Conservation (phyloP, 2,113 vertebrate species). For the Lepisosteus osseus region DNA sequence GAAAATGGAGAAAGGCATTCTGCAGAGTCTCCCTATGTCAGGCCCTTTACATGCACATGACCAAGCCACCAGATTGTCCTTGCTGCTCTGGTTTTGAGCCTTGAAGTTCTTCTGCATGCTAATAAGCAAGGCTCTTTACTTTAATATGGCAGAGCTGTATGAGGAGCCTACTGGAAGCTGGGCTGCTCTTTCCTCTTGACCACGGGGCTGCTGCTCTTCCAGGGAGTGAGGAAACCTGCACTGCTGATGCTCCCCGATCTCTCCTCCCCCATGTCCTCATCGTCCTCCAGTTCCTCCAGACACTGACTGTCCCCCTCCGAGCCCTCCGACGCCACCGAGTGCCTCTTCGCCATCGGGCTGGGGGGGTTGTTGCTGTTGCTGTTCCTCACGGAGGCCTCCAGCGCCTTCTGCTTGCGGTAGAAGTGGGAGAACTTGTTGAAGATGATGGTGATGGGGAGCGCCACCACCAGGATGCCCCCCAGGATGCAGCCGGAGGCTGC, state of each 20-base stretch:
- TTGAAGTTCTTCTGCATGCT: too few relatives aligned
- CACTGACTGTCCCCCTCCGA: slow-evolving; percentile 48
- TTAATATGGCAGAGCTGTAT: too few relatives aligned
- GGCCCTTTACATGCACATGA: too few relatives aligned
- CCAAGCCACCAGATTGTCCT: too few relatives aligned
- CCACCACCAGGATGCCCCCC: slow-evolving; percentile 90
- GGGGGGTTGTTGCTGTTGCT: slow-evolving; percentile 56
- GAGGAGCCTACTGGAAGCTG: background rate
- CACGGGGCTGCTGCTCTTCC: slow-evolving; percentile 14
- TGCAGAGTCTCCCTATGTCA: too few relatives aligned
- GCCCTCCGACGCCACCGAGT: slow-evolving; percentile 25
- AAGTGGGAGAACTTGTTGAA: slow-evolving; percentile 99
- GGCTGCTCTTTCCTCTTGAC: slow-evolving; percentile 32
- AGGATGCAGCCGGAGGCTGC: slow-evolving; percentile 92
- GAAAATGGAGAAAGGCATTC: too few relatives aligned
- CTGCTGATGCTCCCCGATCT: slow-evolving; percentile 47
- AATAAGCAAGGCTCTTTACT: too few relatives aligned
- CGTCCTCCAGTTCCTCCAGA: slow-evolving; percentile 44
- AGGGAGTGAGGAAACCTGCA: slow-evolving; percentile 48
- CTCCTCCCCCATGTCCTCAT: slow-evolving; percentile 40
- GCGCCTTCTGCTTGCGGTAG: slow-evolving; percentile 89
- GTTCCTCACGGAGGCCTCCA: slow-evolving; percentile 88
- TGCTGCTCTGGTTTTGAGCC: too few relatives aligned
- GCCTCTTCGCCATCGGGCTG: background rate
- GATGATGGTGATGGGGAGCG: slow-evolving; percentile 96